These are phyloP conservation scores for Falcaria lacertinaria DNA, from an alignment of 2,888 invertebrate species.

Conservation along the genomic window DNA sequence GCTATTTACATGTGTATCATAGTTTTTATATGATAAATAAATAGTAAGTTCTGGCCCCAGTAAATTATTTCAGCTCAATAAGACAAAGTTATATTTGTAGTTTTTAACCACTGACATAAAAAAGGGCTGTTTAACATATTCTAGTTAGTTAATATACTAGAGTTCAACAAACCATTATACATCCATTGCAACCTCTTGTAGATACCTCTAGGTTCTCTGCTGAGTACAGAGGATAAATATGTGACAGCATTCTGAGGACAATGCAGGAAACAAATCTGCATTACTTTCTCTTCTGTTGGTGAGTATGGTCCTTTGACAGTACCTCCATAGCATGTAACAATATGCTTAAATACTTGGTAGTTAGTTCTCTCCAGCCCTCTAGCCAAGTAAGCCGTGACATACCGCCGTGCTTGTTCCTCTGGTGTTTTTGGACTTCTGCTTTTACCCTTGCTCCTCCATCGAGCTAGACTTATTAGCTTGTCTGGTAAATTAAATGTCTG, in stretches of 20 bases:
- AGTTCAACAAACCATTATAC: constrained; percentile 26
- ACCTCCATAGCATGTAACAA: constrained; percentile 35
- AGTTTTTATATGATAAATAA: too few species aligned
- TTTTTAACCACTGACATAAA: too few species aligned
- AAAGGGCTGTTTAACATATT: too few species aligned
- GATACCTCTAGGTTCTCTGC: constrained; percentile 52
- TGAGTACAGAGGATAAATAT: constrained; percentile 39
- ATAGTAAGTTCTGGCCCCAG: too few species aligned
- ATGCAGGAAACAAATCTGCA: constrained; percentile 51
- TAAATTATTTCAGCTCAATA: too few species aligned
- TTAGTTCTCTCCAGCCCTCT: constrained; percentile 49
- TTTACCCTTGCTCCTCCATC: constrained; percentile 51
- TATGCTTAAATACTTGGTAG: constrained; percentile 52
- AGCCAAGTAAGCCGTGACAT: constrained; percentile 52
- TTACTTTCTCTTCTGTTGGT: constrained; percentile 51
- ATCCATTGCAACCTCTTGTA: constrained; percentile 37
- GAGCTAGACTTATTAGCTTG: constrained; percentile 45
- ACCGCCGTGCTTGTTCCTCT: constrained; percentile 45
- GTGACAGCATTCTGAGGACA: constrained; percentile 36
- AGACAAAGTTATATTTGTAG: too few species aligned
- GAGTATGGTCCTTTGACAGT: constrained; percentile 39
- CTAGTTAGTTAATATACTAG: constrained; percentile 6
- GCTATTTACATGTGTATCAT: too few species aligned
- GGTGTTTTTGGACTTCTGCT: constrained; percentile 28
- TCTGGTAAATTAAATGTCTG: constrained; percentile 55